phyloP scores from a whole-genome alignment of 2,113 vertebrate species.

The Nibea albiflora region DNA sequence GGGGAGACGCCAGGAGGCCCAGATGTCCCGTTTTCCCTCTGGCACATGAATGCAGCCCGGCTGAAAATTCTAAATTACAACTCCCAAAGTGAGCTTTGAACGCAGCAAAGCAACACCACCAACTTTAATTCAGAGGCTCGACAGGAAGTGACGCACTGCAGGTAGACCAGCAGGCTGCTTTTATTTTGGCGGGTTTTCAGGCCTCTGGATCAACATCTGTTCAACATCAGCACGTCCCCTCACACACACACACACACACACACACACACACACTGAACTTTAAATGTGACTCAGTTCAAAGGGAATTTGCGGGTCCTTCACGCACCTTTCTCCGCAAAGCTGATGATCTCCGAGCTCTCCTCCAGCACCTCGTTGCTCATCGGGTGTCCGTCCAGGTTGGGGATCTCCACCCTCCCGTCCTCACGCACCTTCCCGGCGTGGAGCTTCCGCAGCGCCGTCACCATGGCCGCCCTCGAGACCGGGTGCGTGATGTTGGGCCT shows the following conservation, averaged over 20 bases:
- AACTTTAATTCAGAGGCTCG: too few species aligned
- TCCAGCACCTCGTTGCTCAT: slow-evolving; percentile 86
- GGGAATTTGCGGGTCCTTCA: slow-evolving; percentile 23
- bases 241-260: slow-evolving; percentile 11
- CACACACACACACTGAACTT: slow-evolving; percentile 9
- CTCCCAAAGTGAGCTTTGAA: too few species aligned
- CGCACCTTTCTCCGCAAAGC: slow-evolving; percentile 97
- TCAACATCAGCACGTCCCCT: slow-evolving; percentile 47
- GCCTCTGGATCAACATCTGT: slow-evolving; percentile 49
- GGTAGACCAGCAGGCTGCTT: background rate
- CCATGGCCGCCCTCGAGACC: slow-evolving; percentile 94
- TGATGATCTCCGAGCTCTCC: slow-evolving; percentile 99
- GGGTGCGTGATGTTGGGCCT: slow-evolving; percentile 98
- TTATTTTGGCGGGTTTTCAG: slow-evolving; percentile 29
- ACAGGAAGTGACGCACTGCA: too few species aligned
- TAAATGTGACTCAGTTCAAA: too few species aligned
- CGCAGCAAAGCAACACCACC: too few species aligned
- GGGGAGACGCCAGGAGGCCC: background rate
- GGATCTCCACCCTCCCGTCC: slow-evolving; percentile 96
- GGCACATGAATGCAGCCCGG: slow-evolving; percentile 18
- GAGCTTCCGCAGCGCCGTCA: slow-evolving; percentile 97
- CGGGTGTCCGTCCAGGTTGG: slow-evolving; percentile 91
- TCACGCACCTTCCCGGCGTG: slow-evolving; percentile 95
- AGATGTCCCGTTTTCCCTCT: background rate
- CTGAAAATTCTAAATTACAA: background rate